Conservation (phyloP, 2,113 vertebrate species). For the Trachemys scripta region DNA sequence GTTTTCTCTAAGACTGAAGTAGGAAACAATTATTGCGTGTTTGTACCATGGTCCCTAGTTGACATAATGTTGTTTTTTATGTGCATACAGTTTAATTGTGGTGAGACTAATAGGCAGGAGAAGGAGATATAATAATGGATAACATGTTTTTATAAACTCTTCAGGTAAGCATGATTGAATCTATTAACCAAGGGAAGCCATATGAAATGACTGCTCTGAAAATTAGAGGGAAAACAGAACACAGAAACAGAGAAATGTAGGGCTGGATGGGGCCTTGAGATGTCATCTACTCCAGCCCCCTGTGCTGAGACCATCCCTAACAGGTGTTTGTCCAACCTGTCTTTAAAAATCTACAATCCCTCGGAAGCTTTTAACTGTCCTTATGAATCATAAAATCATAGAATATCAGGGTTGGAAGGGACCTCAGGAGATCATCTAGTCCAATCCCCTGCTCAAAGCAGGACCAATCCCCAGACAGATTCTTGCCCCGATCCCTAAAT, state of each 20-base stretch:
- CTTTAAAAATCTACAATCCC: neutral
- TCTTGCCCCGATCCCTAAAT: no score
- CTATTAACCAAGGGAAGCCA: slow-evolving; percentile 29
- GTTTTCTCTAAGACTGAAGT: slow-evolving; percentile 12
- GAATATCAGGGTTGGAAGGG: no score
- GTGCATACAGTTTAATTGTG: slow-evolving; percentile 44
- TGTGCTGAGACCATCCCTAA: neutral
- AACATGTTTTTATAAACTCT: slow-evolving; percentile 46
- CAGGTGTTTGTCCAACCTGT: neutral
- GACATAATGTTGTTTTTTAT: neutral
- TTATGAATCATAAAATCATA: neutral
- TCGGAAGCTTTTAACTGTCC: neutral
- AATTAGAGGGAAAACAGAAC: slow-evolving; percentile 22
- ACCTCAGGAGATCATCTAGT: no score
- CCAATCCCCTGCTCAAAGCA: no score
- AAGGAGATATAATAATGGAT: slow-evolving; percentile 44
- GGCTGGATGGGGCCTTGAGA: neutral
- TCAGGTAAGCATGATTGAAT: slow-evolving; percentile 40
- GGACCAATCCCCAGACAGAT: no score
- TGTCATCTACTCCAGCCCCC: neutral
- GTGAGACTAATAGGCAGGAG: slow-evolving; percentile 39
- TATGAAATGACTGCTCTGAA: slow-evolving; percentile 8
- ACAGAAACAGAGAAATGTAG: neutral
- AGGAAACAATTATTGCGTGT: slow-evolving; percentile 42
- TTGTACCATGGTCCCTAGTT: neutral